Evolutionary conservation across 2,113 vertebrate genomes (phyloP), one percentile per base, ranked within the genome.

Genomic region (Noturus placidus): DNA sequence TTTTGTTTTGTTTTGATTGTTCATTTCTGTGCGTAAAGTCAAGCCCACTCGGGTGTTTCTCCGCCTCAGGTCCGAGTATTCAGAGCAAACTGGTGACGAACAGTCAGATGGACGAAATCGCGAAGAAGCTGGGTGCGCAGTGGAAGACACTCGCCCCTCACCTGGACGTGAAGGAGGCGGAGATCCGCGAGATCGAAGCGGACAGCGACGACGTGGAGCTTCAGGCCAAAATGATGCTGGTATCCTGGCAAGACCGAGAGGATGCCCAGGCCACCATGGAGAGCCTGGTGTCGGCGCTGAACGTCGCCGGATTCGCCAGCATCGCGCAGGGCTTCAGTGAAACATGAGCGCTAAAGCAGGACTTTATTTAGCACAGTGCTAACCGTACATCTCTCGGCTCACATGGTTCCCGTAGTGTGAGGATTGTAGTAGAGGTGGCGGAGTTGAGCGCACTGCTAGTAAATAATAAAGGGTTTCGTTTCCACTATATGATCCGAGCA

Each of bases 211-310:
- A 99, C 0, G 82, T 96, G 46, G 96, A 96, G 88, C 97, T 98
- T 95, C 97, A 98, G 92, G 98, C 98, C 0, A 98, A 97, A 91
- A 97, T 99, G 94, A 94, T 99, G 90, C 96, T 99, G 10, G 97
- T 99, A 0, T 96, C 97, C 87, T 99, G 98, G 98, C 98, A 99
- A 93, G 98, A 99, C 82, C 94, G 98, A 86, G 98, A 99, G 91
- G 97, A 97, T 0, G 10, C 92, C 0, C 97, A 98, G 0, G 97
- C 98, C 0, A 98, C 94, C 0, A 94, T 96, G 0, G 98, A 97
- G 88, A 97, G 94, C 86, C 95, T 99, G 87, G 93, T 96, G 0
- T 19, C 88, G 0, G 97, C 97, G 0, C 95, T 99, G 4, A 97
- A 72, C 65, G 92, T 96, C 0, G 96, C 97, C 0, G 97, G 97